phyloP scores from a whole-genome alignment of 2,113 vertebrate species.

The Tachysurus fulvidraco region DNA sequence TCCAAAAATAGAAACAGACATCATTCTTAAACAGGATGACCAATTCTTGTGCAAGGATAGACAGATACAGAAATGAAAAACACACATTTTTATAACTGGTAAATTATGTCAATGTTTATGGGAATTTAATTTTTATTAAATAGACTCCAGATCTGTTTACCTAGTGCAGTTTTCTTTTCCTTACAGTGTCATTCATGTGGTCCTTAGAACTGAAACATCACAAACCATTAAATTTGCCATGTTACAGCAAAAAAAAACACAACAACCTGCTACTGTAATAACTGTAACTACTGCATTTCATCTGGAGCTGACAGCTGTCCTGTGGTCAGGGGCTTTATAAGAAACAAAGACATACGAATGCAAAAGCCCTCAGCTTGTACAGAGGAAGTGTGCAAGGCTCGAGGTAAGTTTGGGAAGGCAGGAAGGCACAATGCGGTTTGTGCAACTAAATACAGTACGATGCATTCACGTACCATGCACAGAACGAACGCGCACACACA shows the following conservation, averaged over 20 bases:
- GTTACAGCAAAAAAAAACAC: neutral
- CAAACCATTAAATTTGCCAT: neutral
- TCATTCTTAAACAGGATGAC: neutral
- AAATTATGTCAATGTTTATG: neutral
- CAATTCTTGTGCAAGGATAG: neutral
- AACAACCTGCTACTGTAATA: too few relatives aligned
- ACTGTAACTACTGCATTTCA: neutral
- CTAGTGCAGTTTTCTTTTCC: neutral
- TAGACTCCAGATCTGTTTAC: neutral
- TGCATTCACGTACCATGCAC: neutral
- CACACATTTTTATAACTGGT: neutral
- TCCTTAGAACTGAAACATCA: neutral
- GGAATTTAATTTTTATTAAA: neutral
- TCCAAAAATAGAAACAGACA: neutral
- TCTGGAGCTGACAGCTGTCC: neutral
- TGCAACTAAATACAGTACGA: slow-evolving; percentile 47
- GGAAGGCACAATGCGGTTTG: slow-evolving; percentile 52
- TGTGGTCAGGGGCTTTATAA: neutral
- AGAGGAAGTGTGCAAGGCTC: slow-evolving; percentile 45
- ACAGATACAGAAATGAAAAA: neutral
- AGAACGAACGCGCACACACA: neutral
- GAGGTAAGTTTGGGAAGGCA: slow-evolving; percentile 50
- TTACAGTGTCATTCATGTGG: neutral
- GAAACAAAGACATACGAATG: slow-evolving; percentile 17
- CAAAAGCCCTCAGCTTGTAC: neutral